Percentiles rank a stretch among this genome's conserved stretches.
phyloP scores from a whole-genome alignment of 1,140 invertebrate genomes.

The Lepidurus apus region DNA sequence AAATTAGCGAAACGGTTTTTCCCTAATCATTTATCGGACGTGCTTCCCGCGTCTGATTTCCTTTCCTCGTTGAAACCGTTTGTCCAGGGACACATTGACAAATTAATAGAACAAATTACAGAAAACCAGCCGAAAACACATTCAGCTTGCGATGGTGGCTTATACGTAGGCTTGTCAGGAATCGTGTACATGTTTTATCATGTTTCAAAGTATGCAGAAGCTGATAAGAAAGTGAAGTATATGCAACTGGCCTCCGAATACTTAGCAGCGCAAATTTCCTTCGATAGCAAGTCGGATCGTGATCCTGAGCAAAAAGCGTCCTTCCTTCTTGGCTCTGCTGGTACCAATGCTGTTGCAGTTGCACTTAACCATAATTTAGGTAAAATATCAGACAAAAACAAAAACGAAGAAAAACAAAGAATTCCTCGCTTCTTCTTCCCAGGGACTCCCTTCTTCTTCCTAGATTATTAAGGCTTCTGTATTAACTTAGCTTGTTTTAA shows the following conservation, averaged over 20 bases:
- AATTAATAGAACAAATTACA: neutral
- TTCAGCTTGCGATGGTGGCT: constrained; percentile 46
- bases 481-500: no score
- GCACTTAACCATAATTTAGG: constrained; percentile 40
- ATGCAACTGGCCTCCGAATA: constrained; percentile 30
- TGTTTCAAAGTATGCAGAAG: constrained; percentile 40
- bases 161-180: constrained; percentile 51
- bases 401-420: neutral
- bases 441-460: no score
- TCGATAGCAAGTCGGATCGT: constrained; percentile 27
- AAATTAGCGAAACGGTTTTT: constrained; percentile 38
- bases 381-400: constrained; percentile 27
- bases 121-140: neutral
- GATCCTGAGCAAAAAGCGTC: constrained; percentile 42
- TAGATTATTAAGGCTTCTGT: no score
- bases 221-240: constrained; percentile 31
- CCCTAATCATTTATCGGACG: constrained; percentile 16
- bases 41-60: neutral
- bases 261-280: neutral
- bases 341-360: constrained; percentile 45
- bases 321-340: constrained; percentile 49
- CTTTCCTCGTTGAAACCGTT: constrained; percentile 3
- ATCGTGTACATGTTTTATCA: constrained; percentile 49
- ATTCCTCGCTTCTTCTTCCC: neutral
- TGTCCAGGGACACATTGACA: neutral